These are phyloP conservation scores for Scaptomyza montana DNA, from an alignment of 1,140 invertebrate species.

Conservation along the genomic window DNA sequence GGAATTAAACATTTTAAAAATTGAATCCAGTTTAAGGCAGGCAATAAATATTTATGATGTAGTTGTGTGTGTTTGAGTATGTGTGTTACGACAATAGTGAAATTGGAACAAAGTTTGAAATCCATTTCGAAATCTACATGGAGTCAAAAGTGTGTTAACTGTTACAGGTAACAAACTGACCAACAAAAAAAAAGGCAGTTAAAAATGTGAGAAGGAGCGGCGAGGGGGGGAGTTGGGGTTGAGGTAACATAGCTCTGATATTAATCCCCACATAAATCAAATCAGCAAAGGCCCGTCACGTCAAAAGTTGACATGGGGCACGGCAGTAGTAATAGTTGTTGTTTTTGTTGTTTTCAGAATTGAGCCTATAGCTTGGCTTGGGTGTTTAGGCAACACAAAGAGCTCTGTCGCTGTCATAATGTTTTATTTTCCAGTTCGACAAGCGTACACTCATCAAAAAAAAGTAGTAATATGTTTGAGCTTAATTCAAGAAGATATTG, in stretches of 20 bases:
- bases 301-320: slow-evolving; percentile 59
- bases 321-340: neutral
- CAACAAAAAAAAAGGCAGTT: slow-evolving; percentile 35
- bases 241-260: slow-evolving; percentile 47
- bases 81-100: slow-evolving; percentile 58
- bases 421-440: slow-evolving; percentile 12
- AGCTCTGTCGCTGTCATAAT: slow-evolving; percentile 2
- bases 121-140: slow-evolving; percentile 74
- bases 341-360: neutral
- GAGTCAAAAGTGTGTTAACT: slow-evolving; percentile 37
- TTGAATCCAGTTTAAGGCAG: slow-evolving; percentile 3
- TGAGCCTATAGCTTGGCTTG: slow-evolving; percentile 8
- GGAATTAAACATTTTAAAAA: slow-evolving; percentile 15
- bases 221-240: too few relatives aligned
- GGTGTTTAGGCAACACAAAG: neutral
- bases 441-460: slow-evolving; percentile 7
- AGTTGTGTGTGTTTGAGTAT: too few relatives aligned
- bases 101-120: slow-evolving; percentile 77
- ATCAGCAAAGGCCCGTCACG: slow-evolving; percentile 45
- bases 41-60: slow-evolving; percentile 8
- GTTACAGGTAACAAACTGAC: slow-evolving; percentile 28
- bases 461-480: neutral
- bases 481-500: neutral
- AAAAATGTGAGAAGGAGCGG: neutral
- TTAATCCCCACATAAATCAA: slow-evolving; percentile 68